These are phyloP conservation scores for Leptura quadrifasciata DNA, from an alignment of 2,888 invertebrate species.

Conservation along the genomic window DNA sequence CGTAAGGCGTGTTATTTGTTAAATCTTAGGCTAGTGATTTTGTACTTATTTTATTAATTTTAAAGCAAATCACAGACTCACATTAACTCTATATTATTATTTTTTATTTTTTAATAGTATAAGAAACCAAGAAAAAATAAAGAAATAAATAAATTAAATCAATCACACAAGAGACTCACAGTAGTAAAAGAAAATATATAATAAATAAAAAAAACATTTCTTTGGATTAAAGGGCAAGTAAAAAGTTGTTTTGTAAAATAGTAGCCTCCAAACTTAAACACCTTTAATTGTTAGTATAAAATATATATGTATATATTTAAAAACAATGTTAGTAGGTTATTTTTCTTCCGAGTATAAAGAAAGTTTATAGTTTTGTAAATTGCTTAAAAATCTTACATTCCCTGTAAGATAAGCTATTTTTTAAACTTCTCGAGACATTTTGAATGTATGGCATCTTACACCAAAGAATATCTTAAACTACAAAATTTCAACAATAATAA, in stretches of 20 bases:
- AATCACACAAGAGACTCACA: background rate
- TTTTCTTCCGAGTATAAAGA: background rate
- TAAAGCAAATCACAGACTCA: conserved; percentile 41
- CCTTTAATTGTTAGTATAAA: conserved; percentile 18
- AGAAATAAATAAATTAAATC: background rate
- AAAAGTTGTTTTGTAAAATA: background rate
- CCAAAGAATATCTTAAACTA: no score
- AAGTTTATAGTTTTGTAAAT: background rate
- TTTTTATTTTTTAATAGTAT: background rate
- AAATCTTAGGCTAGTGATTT: conserved; percentile 31
- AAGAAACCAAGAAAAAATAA: conserved; percentile 29
- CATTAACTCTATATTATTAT: conserved; percentile 30
- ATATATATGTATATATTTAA: conserved; percentile 6
- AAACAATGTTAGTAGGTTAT: conserved; percentile 1
- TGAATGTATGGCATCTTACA: background rate
- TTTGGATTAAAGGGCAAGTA: conserved; percentile 26
- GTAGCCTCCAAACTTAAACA: background rate
- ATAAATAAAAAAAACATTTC: conserved; percentile 16
- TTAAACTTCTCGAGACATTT: background rate
- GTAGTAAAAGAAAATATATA: conserved; percentile 5
- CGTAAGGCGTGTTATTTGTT: conserved; percentile 28
- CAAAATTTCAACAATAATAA: background rate
- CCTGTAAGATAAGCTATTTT: conserved; percentile 1
- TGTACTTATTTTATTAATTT: conserved; percentile 35
- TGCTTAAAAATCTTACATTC: background rate